Evolutionary conservation across 2,888 invertebrate genomes (phyloP), one percentile per base, ranked within the genome.

Genomic region (Idaea dimidiata): DNA sequence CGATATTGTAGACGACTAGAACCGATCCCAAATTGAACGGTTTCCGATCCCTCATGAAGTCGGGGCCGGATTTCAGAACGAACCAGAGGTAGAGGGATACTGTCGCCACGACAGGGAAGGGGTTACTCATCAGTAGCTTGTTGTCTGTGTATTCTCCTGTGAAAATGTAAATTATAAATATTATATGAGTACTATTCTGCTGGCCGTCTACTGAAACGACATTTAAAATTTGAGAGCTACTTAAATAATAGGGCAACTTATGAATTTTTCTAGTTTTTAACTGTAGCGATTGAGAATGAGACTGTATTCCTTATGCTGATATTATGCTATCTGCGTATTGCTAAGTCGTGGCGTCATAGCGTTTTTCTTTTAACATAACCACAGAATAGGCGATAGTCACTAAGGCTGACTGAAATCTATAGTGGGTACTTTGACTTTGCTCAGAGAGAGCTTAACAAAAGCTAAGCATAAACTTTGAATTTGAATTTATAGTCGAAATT

Each of bases 11-110:
- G 0, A 93, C 75, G 60, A 95, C 86, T 69, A 97, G 90, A 24
- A 95, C 73, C 62, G 89, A 92, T 17, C 94, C 89, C 18, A 96
- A 76, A 24, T 94, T 90, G 68, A 93, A 93, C 0, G 96, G 94
- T 62, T 88, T 81, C 43, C 95, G 88, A 57, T 94, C 88, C 67
- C 93, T 93, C 96, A 97, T 96, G 73, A 94, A 87, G 54, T 88
- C 87, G 0, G 97, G 97, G 0, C 97, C 97, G 58, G 94, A 78
- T 71, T 93, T 93, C 57, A 94, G 86, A 1, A 97, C 95, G 73
- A 96, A 94, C 65, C 94, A 88, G 55, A 97, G 86, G 79, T 97
- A 97, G 0, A 86, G 66, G 6, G 87, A 74, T 17, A 94, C 84
- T 17, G 96, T 87, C 2, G 85, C 63, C 5, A 94, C 33, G 0